Evolutionary conservation across 2,113 vertebrate genomes (phyloP).

Genomic region (Polyodon spathula): DNA sequence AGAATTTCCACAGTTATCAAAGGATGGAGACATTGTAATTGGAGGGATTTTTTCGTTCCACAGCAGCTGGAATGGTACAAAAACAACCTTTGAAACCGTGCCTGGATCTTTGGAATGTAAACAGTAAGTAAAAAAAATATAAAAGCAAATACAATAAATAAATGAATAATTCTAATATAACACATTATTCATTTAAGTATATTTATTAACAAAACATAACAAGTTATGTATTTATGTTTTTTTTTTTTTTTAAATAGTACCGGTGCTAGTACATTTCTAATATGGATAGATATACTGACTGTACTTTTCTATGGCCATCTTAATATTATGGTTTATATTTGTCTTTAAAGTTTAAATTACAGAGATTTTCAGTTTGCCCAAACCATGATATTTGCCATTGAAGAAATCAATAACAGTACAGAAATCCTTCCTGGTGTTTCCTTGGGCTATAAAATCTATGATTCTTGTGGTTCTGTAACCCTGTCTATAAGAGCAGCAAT

Average conservation of each 20-base stretch:
- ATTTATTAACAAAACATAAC: not conserved
- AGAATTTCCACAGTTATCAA: not conserved
- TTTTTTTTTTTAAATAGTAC: not conserved
- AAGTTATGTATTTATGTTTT: not conserved
- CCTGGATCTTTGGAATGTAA: not conserved
- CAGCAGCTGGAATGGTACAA: not conserved
- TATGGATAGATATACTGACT: not conserved
- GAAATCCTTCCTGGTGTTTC: no score
- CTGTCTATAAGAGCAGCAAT: not conserved
- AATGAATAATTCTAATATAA: not conserved
- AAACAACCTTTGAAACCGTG: not conserved
- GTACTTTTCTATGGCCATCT: not conserved
- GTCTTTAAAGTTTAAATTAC: not conserved
- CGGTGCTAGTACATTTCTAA: not conserved
- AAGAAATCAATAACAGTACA: no score
- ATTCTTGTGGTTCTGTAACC: not conserved
- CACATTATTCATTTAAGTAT: not conserved
- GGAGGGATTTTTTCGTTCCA: not conserved
- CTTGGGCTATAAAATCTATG: not conserved
- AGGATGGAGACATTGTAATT: not conserved
- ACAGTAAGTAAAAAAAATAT: not conserved
- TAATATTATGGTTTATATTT: not conserved
- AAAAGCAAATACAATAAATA: not conserved
- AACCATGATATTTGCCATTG: no score
- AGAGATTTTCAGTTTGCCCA: not conserved